Base-by-base conservation (phyloP, 2,888 invertebrate species). In the Muschampia plurimacula region DNA sequence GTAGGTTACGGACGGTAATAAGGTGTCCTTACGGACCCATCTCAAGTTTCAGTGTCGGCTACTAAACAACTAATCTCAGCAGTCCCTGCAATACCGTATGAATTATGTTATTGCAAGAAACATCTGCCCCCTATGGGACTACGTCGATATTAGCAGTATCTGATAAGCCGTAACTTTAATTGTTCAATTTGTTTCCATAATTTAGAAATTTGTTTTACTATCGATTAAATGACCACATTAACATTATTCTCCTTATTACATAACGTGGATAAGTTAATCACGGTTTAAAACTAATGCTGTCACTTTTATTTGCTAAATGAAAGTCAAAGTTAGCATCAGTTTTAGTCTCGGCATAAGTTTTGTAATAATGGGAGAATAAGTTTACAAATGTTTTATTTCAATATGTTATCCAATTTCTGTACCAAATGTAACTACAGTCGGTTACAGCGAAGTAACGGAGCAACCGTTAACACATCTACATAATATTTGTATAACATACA, bases 61-160 rank as follows among this genome's bases (percentile, higher is more conserved):
- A 55, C 55, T 55, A 22, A 55, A 52, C 32, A 55, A 55, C 55
- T 55, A 55, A 55, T 55, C 55, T 55, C 9, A 55, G 22, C 55
- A 55, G 55, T 55, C 55, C 22, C 22, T 10, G 22, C 22, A 55
- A 55, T 10, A 55, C 9, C 10, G 55, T 28, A 55, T 55, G 10
- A 22, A 55, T 55, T 55, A 55, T 55, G 55, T 28, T 55, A 55
- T 55, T 52, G 15, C 55, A 55, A 55, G 55, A 10, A 55, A 28
- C 22, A 55, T 28, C 55, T 55, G 55, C 28, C 28, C 6, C 22
- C 22, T 9, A 52, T 7, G 15, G 22, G 22, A 55, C 22, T 10
- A 55, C 28, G 9, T 57, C 57, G 57, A 57, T 57, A 28, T 57
- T 22, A 55, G 55, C 28, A 3, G 22, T 57, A 57, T 28, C 10